These are phyloP conservation scores for Paracyclopina nana DNA, from an alignment of 1,140 invertebrate species.

Conservation along the genomic window DNA sequence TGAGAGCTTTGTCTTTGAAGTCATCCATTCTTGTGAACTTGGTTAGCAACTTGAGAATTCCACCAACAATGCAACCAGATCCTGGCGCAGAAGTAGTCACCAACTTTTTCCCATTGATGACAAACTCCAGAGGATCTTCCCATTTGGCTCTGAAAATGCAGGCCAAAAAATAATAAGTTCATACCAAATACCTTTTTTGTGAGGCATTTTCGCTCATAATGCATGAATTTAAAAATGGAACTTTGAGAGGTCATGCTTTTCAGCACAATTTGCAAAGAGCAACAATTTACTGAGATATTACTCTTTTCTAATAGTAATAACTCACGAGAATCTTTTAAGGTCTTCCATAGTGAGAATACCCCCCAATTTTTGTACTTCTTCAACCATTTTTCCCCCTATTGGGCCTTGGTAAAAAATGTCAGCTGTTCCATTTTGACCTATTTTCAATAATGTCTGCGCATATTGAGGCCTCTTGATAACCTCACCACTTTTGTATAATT, in stretches of 20 bases:
- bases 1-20: neutral
- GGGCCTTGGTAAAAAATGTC: constrained; percentile 16
- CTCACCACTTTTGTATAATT: constrained; percentile 29
- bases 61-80: constrained; percentile 50
- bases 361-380: constrained; percentile 21
- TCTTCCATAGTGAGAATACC: constrained; percentile 25
- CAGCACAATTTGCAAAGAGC: neutral
- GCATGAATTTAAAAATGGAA: neutral
- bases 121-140: neutral
- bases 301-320: no score
- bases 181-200: no score
- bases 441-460: constrained; percentile 26
- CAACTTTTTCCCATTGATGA: constrained; percentile 1
- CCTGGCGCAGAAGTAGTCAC: constrained; percentile 38
- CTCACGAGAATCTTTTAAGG: constrained; percentile 22
- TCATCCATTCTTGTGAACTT: constrained; percentile 38
- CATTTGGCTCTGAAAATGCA: neutral
- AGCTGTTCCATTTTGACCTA: constrained; percentile 23
- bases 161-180: neutral
- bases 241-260: neutral
- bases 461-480: constrained; percentile 26
- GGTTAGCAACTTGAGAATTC: constrained; percentile 61
- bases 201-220: no score
- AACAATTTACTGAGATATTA: neutral
- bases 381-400: constrained; percentile 19